A percentile compares a stretch with the other conserved stretches of the same genome.
These are phyloP conservation scores for Pontoporia blainvillei DNA, from an alignment of 2,113 vertebrate species.

Conservation along the genomic window DNA sequence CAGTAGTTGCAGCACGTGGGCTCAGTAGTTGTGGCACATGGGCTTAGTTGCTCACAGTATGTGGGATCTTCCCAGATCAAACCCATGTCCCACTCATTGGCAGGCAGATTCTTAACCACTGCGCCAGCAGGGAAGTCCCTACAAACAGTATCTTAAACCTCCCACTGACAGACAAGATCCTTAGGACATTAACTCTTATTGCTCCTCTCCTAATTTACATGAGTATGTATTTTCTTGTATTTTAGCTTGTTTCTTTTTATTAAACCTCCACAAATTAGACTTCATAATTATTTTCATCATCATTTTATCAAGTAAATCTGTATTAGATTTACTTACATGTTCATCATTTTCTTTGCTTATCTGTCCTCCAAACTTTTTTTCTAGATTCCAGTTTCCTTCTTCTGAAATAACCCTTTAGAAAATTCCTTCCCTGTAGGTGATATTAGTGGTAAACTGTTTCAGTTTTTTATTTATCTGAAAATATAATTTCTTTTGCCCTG, in stretches of 20 bases:
- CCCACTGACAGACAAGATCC: not conserved
- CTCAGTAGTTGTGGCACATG: no score
- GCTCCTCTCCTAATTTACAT: not conserved
- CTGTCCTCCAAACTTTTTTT: not conserved
- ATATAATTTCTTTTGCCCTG: not conserved
- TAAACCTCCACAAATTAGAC: not conserved
- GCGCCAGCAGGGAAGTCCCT: not conserved
- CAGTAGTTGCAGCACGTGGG: no score
- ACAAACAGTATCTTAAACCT: not conserved
- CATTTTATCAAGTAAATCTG: not conserved
- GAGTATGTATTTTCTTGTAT: not conserved
- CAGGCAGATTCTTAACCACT: no score
- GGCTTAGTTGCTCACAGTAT: no score
- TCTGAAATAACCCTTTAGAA: not conserved
- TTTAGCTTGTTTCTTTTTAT: not conserved
- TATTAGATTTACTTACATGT: not conserved
- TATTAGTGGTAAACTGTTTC: not conserved
- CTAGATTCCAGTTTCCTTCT: not conserved
- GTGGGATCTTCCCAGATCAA: no score
- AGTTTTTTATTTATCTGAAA: conserved; percentile 27
- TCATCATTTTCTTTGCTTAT: not conserved
- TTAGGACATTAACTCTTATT: not conserved
- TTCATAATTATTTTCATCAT: not conserved
- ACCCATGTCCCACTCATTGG: no score
- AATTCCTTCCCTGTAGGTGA: not conserved